Evolutionary conservation across 2,797 vertebrate species (phyloP).

Genomic region (Myoxocephalus aenaeus): DNA sequence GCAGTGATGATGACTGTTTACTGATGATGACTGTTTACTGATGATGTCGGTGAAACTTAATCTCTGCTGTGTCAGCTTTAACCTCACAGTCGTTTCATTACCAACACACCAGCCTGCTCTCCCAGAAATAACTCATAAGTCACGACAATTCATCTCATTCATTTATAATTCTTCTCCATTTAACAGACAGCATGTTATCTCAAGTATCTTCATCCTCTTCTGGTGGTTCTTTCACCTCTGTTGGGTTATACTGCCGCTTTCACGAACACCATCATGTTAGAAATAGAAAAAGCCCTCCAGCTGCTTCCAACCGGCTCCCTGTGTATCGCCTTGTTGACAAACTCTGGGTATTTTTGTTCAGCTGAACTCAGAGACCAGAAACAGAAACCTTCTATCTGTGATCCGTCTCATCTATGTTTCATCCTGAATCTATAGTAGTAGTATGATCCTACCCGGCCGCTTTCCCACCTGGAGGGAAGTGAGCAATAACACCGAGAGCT

Average conservation of each 20-base stretch:
- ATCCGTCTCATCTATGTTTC: constrained; percentile 30
- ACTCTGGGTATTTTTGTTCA: constrained; percentile 53
- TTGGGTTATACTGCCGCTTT: constrained; percentile 37
- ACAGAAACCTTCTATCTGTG: constrained; percentile 25
- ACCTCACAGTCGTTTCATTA: constrained; percentile 39
- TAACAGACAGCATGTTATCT: constrained; percentile 3
- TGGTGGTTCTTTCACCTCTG: constrained; percentile 6
- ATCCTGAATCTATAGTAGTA: constrained; percentile 33
- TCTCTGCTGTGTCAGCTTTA: constrained; percentile 45
- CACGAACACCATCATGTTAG: constrained; percentile 45
- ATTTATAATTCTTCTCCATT: not conserved
- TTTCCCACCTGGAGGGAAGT: constrained; percentile 27
- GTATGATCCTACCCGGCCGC: constrained; percentile 18
- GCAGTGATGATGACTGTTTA: constrained; percentile 12
- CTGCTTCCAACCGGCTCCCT: constrained; percentile 38
- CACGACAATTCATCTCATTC: constrained; percentile 13
- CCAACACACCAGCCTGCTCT: constrained; percentile 25
- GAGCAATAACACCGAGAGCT: constrained; percentile 17
- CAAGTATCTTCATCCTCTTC: not conserved
- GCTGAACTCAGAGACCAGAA: constrained; percentile 22
- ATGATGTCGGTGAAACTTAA: constrained; percentile 55
- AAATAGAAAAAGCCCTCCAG: constrained; percentile 63
- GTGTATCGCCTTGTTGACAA: constrained; percentile 37
- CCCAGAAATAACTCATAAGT: constrained; percentile 38
- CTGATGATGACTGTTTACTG: constrained; percentile 24